phyloP scores from a whole-genome alignment of 1,140 invertebrate species.

The Drosophila sechellia region DNA sequence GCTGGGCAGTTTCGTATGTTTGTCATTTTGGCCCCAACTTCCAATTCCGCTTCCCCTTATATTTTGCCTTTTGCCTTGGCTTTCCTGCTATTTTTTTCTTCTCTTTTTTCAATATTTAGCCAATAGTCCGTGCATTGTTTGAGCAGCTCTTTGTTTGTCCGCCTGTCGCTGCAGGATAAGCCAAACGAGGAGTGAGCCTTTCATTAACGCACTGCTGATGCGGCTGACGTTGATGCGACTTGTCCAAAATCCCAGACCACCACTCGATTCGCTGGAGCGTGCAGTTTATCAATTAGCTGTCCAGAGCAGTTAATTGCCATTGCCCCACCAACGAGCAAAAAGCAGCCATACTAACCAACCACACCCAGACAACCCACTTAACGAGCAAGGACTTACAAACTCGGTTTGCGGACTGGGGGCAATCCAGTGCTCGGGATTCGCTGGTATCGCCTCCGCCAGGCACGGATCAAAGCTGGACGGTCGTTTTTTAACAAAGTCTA shows the following conservation, averaged over 20 bases:
- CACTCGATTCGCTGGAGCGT: slow-evolving; percentile 38
- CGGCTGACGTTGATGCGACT: slow-evolving; percentile 40
- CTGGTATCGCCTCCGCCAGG: slow-evolving; percentile 85
- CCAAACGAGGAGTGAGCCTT: slow-evolving; percentile 32
- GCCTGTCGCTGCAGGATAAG: slow-evolving; percentile 32
- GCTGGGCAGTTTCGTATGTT: slow-evolving; percentile 27
- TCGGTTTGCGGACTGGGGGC: slow-evolving; percentile 87
- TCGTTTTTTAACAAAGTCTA: slow-evolving; percentile 90
- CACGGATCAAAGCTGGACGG: slow-evolving; percentile 87
- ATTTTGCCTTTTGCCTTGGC: slow-evolving; percentile 13
- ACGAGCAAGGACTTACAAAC: slow-evolving; percentile 85
- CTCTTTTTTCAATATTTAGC: slow-evolving; percentile 71
- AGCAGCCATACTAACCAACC: neutral
- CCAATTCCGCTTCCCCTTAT: slow-evolving; percentile 2
- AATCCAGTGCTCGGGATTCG: slow-evolving; percentile 85
- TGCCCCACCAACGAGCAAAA: slow-evolving; percentile 43
- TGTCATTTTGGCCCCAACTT: slow-evolving; percentile 3
- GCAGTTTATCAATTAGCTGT: slow-evolving; percentile 78
- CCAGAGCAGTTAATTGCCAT: slow-evolving; percentile 73
- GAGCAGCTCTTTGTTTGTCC: slow-evolving; percentile 65
- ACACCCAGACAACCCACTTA: slow-evolving; percentile 21
- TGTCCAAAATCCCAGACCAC: neutral
- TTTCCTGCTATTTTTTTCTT: slow-evolving; percentile 8
- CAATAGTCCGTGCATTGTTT: slow-evolving; percentile 75
- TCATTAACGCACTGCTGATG: slow-evolving; percentile 73